These are phyloP conservation scores for Elanus axillaris DNA, from an alignment of 2,113 vertebrate species.

Conservation along the genomic window DNA sequence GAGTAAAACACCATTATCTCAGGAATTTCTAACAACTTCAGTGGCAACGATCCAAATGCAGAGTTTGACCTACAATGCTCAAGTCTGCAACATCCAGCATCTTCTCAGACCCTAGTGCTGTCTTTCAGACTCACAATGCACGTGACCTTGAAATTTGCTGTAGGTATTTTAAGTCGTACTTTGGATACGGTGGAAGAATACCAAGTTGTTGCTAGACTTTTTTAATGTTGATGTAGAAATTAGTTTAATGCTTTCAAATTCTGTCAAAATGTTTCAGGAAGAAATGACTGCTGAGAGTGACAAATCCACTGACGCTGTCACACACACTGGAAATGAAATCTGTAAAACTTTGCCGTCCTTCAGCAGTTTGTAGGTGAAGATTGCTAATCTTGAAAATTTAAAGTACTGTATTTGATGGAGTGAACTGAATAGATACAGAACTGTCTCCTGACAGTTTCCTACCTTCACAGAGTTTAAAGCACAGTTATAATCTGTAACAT, in stretches of 20 bases:
- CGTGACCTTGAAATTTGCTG: background rate
- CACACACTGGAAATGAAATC: background rate
- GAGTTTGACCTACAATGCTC: background rate
- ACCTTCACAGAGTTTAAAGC: background rate
- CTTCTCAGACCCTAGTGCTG: background rate
- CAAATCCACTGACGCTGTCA: background rate
- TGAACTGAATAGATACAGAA: background rate
- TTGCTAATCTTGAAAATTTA: conserved; percentile 4
- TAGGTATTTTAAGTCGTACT: background rate
- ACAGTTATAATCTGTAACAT: background rate
- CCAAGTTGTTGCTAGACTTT: background rate
- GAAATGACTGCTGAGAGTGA: background rate
- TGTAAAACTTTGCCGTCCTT: conserved; percentile 6
- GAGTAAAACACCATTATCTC: background rate
- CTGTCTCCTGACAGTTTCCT: background rate
- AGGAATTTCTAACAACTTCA: background rate
- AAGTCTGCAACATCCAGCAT: background rate
- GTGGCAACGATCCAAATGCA: background rate
- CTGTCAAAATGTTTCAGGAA: background rate
- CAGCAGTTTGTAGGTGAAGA: background rate
- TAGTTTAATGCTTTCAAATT: background rate
- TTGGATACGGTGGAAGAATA: background rate
- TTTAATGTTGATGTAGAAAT: background rate
- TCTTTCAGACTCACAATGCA: background rate
- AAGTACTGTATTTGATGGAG: conserved; percentile 10